These are phyloP conservation scores for Acromyrmex echinatior DNA, from an alignment of 1,140 invertebrate species.

Conservation along the genomic window DNA sequence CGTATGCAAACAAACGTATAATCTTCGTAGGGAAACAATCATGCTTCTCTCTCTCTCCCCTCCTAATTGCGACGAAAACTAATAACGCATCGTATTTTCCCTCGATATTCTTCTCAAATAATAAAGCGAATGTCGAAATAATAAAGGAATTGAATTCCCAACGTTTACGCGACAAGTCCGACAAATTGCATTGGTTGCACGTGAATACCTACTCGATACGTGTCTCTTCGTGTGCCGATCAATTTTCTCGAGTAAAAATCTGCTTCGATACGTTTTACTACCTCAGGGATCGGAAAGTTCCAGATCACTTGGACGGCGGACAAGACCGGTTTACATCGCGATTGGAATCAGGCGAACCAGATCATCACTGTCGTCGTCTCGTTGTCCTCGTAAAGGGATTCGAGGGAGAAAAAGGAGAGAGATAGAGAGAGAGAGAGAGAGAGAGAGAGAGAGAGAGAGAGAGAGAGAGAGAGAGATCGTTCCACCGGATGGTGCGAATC, in stretches of 20 bases:
- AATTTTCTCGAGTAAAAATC: constrained; percentile 47
- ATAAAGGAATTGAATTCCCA: constrained; percentile 4
- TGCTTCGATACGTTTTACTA: constrained; percentile 27
- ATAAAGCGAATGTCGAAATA: neutral
- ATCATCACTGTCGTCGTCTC: neutral
- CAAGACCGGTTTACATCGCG: constrained; percentile 45
- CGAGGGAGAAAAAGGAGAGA: neutral
- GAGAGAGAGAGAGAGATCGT: constrained; percentile 4
- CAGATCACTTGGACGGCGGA: constrained; percentile 28
- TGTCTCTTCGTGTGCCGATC: neutral
- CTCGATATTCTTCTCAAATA: neutral
- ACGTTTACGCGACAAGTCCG: neutral
- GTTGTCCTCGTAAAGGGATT: neutral
- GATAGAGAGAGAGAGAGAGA: no score
- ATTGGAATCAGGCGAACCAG: constrained; percentile 44
- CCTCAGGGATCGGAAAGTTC: constrained; percentile 48
- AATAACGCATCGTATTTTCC: neutral
- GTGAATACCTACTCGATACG: neutral
- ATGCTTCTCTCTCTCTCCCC: neutral
- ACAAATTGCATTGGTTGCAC: constrained; percentile 16
- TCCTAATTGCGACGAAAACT: neutral
- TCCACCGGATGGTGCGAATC: constrained; percentile 54
- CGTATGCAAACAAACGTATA: neutral
- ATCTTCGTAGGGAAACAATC: neutral
- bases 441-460: no score